These are phyloP conservation scores for Amazonetta brasiliensis DNA, from an alignment of 2,797 vertebrate species.

Conservation along the genomic window DNA sequence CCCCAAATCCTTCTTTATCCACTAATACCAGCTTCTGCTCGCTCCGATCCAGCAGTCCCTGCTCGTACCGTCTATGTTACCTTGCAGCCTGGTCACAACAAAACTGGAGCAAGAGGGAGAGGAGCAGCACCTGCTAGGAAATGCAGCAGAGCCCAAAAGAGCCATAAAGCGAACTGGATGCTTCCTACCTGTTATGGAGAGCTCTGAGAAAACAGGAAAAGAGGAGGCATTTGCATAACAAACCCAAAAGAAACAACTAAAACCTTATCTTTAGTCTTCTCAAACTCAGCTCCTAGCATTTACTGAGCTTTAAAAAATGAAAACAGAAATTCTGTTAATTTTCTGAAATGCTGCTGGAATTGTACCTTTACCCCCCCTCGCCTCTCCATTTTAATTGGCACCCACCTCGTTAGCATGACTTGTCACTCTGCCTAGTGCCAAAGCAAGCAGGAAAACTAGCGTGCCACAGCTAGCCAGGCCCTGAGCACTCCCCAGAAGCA, in stretches of 20 bases:
- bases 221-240: neutral
- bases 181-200: neutral
- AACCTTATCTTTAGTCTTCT: neutral
- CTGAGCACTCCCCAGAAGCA: neutral
- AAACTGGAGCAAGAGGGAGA: neutral
- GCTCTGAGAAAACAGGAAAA: neutral
- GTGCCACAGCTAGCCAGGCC: neutral
- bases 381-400: neutral
- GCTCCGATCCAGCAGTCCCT: neutral
- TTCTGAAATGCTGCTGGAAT: neutral
- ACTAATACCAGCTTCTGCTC: neutral
- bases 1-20: neutral
- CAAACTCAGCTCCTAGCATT: neutral
- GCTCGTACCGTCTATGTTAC: neutral
- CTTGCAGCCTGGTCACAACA: neutral
- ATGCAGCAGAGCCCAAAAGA: neutral
- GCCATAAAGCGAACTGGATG: neutral
- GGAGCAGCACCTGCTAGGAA: neutral
- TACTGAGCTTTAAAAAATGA: neutral
- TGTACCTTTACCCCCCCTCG: neutral
- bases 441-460: conserved; percentile 17
- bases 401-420: neutral
- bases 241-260: neutral
- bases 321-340: neutral
- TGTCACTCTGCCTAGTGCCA: neutral